A percentile compares a stretch with the other conserved stretches of the same genome.
Conservation (phyloP, 53 echinoderm and acorn worm species). For the Henricia sp. region DNA sequence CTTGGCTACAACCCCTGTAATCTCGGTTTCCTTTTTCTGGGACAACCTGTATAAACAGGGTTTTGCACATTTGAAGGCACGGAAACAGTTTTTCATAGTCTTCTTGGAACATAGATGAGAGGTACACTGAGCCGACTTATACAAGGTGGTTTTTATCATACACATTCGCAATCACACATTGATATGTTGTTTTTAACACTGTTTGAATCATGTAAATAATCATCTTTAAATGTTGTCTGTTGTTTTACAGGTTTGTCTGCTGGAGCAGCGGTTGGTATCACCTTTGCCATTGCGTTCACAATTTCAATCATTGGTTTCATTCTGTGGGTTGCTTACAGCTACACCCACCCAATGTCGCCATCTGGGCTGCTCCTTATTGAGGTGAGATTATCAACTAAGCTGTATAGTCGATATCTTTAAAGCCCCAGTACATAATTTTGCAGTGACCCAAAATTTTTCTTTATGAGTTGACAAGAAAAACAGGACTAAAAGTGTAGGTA, state of each 20-base stretch:
- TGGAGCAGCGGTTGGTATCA: constrained; percentile 34
- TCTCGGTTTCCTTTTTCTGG: too few species aligned
- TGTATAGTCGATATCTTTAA: background rate
- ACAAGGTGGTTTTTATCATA: too few species aligned
- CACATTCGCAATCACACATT: background rate
- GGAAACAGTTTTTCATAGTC: too few species aligned
- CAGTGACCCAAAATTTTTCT: too few species aligned
- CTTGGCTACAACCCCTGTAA: too few species aligned
- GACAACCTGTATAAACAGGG: too few species aligned
- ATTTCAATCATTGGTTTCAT: constrained; percentile 21
- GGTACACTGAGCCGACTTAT: background rate
- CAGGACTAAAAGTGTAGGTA: too few species aligned
- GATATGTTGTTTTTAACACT: background rate
- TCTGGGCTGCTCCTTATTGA: constrained; percentile 75
- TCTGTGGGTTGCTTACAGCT: constrained; percentile 66
- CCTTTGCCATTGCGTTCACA: background rate
- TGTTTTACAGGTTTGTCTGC: constrained; percentile 23
- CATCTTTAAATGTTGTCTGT: too few species aligned
- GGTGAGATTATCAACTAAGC: constrained; percentile 35
- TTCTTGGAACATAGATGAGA: too few species aligned
- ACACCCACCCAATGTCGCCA: constrained; percentile 65
- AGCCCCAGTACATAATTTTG: background rate
- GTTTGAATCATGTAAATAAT: too few species aligned
- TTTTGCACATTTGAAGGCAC: too few species aligned
- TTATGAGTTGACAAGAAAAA: too few species aligned